Evolutionary conservation across 2,888 invertebrate species (phyloP).

Genomic region (Panopea generosa): DNA sequence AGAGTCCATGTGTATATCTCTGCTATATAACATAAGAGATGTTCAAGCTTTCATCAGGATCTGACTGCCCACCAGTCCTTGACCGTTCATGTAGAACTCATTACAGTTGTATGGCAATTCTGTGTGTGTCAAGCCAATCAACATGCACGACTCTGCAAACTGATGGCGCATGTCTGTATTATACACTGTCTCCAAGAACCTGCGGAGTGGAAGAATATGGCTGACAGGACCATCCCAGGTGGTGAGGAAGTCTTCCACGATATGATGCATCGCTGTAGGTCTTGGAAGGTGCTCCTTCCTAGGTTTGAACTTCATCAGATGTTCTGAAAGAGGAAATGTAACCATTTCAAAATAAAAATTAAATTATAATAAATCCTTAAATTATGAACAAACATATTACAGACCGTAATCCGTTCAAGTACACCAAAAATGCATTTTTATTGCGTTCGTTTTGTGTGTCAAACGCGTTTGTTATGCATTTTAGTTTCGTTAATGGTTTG

Average conservation of each 20-base stretch:
- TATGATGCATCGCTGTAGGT: conserved; percentile 84
- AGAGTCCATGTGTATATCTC: no score
- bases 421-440: no score
- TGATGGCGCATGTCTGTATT: conserved; percentile 79
- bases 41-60: neutral
- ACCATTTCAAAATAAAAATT: no score
- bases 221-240: conserved; percentile 83
- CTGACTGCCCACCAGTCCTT: conserved; percentile 64
- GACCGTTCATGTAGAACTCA: conserved; percentile 72
- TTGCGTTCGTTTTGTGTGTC: no score
- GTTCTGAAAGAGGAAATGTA: conserved; percentile 66
- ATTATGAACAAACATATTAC: no score
- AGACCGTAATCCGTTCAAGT: no score
- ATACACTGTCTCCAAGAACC: conserved; percentile 76
- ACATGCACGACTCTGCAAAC: conserved; percentile 82
- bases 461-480: no score
- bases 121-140: conserved; percentile 77
- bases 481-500: no score
- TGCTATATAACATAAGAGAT: no score
- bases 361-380: no score
- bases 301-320: conserved; percentile 68
- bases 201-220: conserved; percentile 85
- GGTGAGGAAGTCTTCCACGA: conserved; percentile 86
- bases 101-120: conserved; percentile 74
- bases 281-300: conserved; percentile 78